Conservation (phyloP, 2,888 invertebrate species). For the Drosophila picticornis region DNA sequence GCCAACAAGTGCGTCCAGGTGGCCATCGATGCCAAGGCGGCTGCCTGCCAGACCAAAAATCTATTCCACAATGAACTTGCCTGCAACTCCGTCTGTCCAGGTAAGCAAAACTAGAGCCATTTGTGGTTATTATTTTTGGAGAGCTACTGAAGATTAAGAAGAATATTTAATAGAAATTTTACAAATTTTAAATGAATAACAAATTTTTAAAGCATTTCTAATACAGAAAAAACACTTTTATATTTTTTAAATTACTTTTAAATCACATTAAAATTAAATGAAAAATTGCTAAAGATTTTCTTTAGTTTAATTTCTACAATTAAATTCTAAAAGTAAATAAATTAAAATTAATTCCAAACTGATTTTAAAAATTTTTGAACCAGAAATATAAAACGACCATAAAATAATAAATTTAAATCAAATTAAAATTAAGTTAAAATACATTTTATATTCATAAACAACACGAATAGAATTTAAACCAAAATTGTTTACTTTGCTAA, state of each 20-base stretch:
- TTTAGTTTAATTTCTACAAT: not conserved
- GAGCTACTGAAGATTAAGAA: not conserved
- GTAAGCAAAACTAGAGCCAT: conserved; percentile 82
- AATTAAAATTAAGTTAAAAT: not conserved
- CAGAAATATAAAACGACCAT: not conserved
- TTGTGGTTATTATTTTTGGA: no score
- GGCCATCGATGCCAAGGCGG: conserved; percentile 86
- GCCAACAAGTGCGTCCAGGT: conserved; percentile 91
- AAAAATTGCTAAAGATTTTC: not conserved
- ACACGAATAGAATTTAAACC: no score
- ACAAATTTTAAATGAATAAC: not conserved
- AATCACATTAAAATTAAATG: not conserved
- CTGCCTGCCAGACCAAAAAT: conserved; percentile 93
- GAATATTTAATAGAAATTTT: not conserved
- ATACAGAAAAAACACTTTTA: no score
- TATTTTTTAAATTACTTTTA: not conserved
- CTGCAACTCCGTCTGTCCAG: conserved; percentile 93
- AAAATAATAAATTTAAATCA: not conserved
- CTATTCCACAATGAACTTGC: conserved; percentile 92
- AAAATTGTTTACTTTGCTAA: not conserved
- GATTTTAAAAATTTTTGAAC: not conserved
- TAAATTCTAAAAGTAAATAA: not conserved
- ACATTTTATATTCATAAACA: not conserved
- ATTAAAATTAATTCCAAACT: not conserved
- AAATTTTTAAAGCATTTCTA: not conserved